Conservation (phyloP, 2,113 vertebrate genomes). For the Mormyrus lacerda region DNA sequence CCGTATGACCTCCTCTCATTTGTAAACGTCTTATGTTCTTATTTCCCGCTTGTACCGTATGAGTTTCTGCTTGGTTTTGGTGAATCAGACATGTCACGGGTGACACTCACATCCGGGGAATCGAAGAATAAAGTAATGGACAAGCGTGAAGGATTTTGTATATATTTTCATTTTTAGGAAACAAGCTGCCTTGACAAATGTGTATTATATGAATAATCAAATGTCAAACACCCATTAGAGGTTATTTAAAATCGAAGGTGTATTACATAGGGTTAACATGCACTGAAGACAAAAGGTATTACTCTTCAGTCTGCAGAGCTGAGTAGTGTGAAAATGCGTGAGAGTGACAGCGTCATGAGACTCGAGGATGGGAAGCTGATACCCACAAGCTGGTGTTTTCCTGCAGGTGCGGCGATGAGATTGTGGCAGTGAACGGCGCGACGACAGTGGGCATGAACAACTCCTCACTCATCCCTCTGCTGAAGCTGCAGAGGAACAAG, state of each 20-base stretch:
- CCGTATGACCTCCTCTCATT: not conserved
- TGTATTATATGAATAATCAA: not conserved
- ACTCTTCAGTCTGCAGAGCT: not conserved
- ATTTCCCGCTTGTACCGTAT: not conserved
- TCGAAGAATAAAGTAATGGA: not conserved
- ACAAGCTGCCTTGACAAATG: not conserved
- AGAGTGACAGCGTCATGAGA: not conserved
- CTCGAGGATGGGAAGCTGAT: not conserved
- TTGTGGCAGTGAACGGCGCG: conserved; percentile 83
- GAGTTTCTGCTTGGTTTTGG: not conserved
- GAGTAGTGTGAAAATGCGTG: not conserved
- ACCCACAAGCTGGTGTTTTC: conserved; percentile 8
- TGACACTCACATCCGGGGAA: not conserved
- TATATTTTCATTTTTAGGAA: not conserved
- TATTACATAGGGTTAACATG: not conserved
- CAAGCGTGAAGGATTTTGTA: not conserved
- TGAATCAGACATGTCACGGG: not conserved
- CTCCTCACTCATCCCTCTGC: conserved; percentile 79
- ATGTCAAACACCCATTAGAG: not conserved
- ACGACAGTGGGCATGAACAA: conserved; percentile 86
- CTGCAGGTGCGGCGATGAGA: conserved; percentile 82
- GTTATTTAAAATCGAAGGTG: not conserved
- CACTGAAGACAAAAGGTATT: not conserved
- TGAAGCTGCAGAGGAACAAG: conserved; percentile 84
- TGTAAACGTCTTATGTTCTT: not conserved